phyloP scores from a whole-genome alignment of 2,888 invertebrate species.

The Pammene aurita region DNA sequence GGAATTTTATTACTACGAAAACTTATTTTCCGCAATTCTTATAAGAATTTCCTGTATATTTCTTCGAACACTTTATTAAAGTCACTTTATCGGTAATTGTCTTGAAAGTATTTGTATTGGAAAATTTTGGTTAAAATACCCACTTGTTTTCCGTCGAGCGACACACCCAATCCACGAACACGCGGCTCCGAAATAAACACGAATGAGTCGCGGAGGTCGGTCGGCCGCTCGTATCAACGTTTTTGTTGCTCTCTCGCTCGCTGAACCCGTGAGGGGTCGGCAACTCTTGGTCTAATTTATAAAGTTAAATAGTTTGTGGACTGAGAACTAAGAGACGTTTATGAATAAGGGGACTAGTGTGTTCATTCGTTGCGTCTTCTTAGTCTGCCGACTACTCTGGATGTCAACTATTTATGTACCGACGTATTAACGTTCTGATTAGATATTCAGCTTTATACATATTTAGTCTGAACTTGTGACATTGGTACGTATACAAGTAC shows the following conservation, averaged over 20 bases:
- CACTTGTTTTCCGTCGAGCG: conserved; percentile 65
- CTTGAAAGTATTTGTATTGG: conserved; percentile 4
- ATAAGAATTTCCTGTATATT: neutral
- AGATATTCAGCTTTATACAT: too few species aligned
- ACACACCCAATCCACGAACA: conserved; percentile 72
- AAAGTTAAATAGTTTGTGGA: neutral
- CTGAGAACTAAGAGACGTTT: too few species aligned
- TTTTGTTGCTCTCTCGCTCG: conserved; percentile 75
- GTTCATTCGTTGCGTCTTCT: too few species aligned
- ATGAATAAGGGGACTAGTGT: too few species aligned
- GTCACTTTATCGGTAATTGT: conserved; percentile 17
- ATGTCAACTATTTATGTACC: too few species aligned
- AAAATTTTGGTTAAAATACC: conserved; percentile 50
- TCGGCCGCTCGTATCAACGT: conserved; percentile 59
- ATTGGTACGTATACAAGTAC: too few species aligned
- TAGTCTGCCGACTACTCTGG: too few species aligned
- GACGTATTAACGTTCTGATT: too few species aligned
- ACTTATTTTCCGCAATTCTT: conserved; percentile 23
- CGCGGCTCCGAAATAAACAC: conserved; percentile 73
- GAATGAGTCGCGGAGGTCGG: conserved; percentile 64
- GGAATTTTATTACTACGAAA: conserved; percentile 31
- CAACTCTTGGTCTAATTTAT: conserved; percentile 54
- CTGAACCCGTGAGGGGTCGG: conserved; percentile 48
- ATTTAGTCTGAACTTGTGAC: too few species aligned
- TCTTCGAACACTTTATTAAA: conserved; percentile 19